Evolutionary conservation across 2,113 vertebrate genomes (phyloP), one percentile per base, ranked within the genome.

Genomic region (Psilopogon haemacephalus): DNA sequence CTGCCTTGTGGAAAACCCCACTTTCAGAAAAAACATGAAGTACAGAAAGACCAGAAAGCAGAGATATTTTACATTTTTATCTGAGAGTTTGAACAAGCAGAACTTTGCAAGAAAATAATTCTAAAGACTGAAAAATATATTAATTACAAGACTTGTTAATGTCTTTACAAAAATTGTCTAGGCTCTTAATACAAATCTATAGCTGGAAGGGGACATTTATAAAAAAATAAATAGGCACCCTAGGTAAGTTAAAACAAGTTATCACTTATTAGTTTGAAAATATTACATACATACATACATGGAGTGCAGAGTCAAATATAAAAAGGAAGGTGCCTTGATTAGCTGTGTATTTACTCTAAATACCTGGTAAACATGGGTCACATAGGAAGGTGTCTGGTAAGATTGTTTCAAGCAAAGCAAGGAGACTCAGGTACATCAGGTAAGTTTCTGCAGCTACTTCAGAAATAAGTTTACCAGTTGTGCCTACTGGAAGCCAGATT

Each of bases 171-270:
- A 97, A 97, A 52, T 94, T 81, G 37, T 94, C 84, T 91, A 88
- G 86, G 71, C 75, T 94, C 78, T 86, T 77, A 94, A 94, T 91
- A 97, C 85, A 96, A 97, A 94, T 87, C 96, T 97, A 91, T 91
- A 97, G 95, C 62, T 32, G 71, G 67, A 94, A 76, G 70, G 77
- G 86, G 88, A 96, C 90, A 94, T 89, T 75, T 96, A 94, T 96
- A 97, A 97, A 97, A 97, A 97, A 95, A 96, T 96, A 97, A 97
- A 97, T 94, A 98, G 96, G 96, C 95, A 97, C 93, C 90, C 92
- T 95, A 95, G 79, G 94, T 92, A 96, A 97, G 89, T 95, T 95
- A 96, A 95, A 96, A 93, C 44, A 20, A 91, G 62, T 91, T 92
- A 79, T 77, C 88, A 92, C 93, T 65, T 83, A 95, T 94, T 88